Evolutionary conservation across 2,797 vertebrate species (phyloP), one percentile per base, ranked within the genome.

Genomic region (Gadopsis marmoratus): DNA sequence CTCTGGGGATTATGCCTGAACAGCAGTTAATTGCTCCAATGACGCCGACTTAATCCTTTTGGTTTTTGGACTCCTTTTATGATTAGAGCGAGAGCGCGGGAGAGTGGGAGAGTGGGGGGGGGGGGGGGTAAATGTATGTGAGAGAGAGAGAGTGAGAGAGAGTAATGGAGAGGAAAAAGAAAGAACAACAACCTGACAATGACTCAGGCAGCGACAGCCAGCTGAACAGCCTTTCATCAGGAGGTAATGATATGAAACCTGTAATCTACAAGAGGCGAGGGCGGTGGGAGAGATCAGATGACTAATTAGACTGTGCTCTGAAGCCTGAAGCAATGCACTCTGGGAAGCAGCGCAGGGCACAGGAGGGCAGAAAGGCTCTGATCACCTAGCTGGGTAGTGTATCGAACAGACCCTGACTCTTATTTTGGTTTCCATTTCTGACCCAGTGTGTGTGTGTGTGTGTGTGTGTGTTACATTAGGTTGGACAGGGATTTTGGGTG

Each of bases 1-100:
- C 91, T 92, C 79, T 41, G 74, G 68, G 91, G 93, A 94, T 95
- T 93, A 93, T 26, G 76, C 65, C 58, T 78, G 84, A 89, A 85
- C 82, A 83, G 83, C 81, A 74, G 90, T 92, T 94, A 94, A 94
- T 93, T 91, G 90, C 89, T 91, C 85, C 92, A 88, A 84, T 88
- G 87, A 88, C 35, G 79, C 65, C 78, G 86, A 92, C 92, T 88
- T 88, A 91, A 88, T 87, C 80, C 85, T 91, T 91, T 88, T 91
- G 82, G 91, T 90, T 93, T 91, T 74, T 74, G 74, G 79, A 81
- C 84, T 88, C 65, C 56, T 92, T 89, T 90, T 76, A 82, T 83
- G 88, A 89, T 81, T 78, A 76, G 61, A 81, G 59, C 2, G 16
- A 62, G 55, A 51, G 51, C 0, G 5, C 9, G n/a, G 53, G 39